Conservation (phyloP, 2,797 vertebrate species). For the Gobionotothen gibberifrons region DNA sequence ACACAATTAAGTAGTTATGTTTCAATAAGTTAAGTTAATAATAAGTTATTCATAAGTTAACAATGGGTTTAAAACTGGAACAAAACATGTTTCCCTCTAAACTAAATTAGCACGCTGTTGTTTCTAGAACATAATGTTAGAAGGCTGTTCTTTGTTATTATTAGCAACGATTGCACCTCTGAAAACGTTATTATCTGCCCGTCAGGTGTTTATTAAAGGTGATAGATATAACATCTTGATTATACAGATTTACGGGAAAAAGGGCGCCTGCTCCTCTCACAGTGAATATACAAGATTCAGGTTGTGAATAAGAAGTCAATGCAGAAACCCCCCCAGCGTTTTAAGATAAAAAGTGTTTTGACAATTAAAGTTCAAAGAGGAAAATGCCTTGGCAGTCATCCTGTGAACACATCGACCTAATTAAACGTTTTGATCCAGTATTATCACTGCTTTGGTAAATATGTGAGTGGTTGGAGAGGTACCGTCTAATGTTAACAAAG, state of each 20-base stretch:
- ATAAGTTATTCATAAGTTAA: no score
- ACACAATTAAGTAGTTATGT: no score
- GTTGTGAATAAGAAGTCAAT: neutral
- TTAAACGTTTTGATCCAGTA: constrained; percentile 32
- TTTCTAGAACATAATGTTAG: no score
- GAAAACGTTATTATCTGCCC: neutral
- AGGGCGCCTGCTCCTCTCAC: neutral
- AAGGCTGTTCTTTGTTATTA: neutral
- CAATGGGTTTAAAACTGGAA: no score
- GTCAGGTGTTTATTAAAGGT: neutral
- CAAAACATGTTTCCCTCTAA: no score
- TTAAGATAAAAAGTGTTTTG: constrained; percentile 28
- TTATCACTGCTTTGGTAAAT: neutral
- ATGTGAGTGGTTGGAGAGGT: neutral
- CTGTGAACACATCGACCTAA: constrained; percentile 31
- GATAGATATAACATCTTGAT: fast-evolving
- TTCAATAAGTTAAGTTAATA: no score
- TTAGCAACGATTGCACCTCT: neutral
- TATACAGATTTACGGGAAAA: neutral
- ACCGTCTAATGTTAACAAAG: neutral
- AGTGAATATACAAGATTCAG: neutral
- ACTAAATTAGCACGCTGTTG: no score
- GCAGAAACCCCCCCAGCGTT: constrained; percentile 7
- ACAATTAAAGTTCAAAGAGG: constrained; percentile 38
- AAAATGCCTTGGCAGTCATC: constrained; percentile 15